A percentile compares a stretch with the other conserved stretches of the same genome.
Evolutionary conservation across 2,888 invertebrate species (phyloP).

Genomic region (Schizaphis graminum): DNA sequence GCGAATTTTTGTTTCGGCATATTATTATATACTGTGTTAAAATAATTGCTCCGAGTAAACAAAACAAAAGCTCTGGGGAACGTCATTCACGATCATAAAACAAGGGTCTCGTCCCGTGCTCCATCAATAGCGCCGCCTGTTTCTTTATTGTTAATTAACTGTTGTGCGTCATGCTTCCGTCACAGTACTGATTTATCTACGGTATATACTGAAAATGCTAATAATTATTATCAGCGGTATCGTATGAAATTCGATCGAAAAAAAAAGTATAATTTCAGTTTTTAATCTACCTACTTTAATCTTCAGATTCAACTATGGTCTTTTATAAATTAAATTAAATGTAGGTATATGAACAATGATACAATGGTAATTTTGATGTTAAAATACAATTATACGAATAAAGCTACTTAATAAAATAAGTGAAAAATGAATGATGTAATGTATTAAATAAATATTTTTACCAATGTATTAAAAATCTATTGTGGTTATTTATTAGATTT

Average conservation of each 20-base stretch:
- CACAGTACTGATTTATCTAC: background rate
- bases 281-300: background rate
- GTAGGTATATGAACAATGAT: background rate
- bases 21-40: background rate
- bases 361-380: background rate
- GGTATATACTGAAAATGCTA: background rate
- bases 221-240: background rate
- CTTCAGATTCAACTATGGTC: background rate
- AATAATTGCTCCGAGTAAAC: background rate
- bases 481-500: background rate
- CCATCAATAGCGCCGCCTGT: background rate
- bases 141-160: constrained; percentile 32
- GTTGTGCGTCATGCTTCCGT: background rate
- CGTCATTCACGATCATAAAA: background rate
- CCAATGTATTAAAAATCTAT: background rate
- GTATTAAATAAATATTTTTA: background rate
- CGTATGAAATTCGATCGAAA: background rate
- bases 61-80: background rate
- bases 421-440: background rate
- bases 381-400: background rate
- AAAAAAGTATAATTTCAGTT: background rate
- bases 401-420: background rate
- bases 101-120: background rate
- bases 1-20: background rate
- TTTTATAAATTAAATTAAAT: background rate